Evolutionary conservation across 2,888 invertebrate species (phyloP).

Genomic region (Sepioteuthis lessoniana): DNA sequence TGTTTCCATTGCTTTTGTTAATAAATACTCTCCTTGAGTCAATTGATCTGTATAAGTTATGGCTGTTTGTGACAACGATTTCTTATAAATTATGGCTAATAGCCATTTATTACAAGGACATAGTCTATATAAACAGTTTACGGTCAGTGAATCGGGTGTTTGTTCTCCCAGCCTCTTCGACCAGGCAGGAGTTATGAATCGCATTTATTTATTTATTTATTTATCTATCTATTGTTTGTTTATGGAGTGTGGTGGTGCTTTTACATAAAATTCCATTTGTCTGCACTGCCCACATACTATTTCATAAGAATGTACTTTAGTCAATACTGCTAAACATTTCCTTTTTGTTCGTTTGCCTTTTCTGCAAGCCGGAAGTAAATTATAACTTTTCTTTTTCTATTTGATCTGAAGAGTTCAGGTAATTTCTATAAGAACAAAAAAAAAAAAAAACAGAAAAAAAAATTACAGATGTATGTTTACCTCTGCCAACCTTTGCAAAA

Average conservation of each 20-base stretch:
- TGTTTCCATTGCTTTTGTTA: not conserved
- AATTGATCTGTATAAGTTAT: not conserved
- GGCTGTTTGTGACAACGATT: not conserved
- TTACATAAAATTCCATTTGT: conserved; percentile 33
- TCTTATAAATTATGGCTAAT: not conserved
- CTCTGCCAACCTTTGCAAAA: too few relatives aligned
- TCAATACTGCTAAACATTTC: not conserved
- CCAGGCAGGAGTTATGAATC: not conserved
- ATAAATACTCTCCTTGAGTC: not conserved
- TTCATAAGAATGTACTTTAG: not conserved
- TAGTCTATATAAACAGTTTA: not conserved
- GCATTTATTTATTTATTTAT: not conserved
- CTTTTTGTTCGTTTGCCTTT: not conserved
- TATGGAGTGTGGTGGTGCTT: too few relatives aligned
- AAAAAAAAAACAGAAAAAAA: too few relatives aligned
- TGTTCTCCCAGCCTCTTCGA: not conserved
- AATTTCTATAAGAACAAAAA: too few relatives aligned
- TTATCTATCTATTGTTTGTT: too few relatives aligned
- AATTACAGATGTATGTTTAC: too few relatives aligned
- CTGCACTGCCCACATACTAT: not conserved
- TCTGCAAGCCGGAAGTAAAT: too few relatives aligned
- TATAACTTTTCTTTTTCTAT: too few relatives aligned
- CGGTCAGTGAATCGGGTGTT: not conserved
- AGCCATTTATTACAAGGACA: not conserved
- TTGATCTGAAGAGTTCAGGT: too few relatives aligned